phyloP scores from a whole-genome alignment of 2,113 vertebrate species.

The Alligator mississippiensis region DNA sequence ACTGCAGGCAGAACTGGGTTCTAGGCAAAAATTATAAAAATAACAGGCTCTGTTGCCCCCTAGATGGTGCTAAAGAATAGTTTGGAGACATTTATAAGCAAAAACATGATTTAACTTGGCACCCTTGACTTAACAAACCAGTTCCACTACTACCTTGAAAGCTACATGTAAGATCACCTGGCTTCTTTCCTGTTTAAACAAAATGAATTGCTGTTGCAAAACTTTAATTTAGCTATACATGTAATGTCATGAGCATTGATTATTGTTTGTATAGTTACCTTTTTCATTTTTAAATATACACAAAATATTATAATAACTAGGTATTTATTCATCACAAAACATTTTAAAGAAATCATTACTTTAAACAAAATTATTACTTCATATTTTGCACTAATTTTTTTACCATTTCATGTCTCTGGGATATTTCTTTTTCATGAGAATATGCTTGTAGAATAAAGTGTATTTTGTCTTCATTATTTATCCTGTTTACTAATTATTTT shows the following conservation, averaged over 20 bases:
- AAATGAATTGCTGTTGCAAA: background rate
- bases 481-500: constrained; percentile 6
- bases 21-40: background rate
- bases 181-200: background rate
- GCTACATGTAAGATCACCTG: background rate
- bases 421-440: background rate
- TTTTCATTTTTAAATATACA: background rate
- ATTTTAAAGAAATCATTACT: background rate
- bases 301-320: background rate
- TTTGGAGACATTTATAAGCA: constrained; percentile 18
- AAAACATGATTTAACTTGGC: constrained; percentile 34
- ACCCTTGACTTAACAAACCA: constrained; percentile 43
- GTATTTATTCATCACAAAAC: background rate
- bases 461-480: background rate
- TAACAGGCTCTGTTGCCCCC: background rate
- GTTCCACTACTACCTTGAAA: constrained; percentile 39
- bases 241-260: background rate
- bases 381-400: background rate
- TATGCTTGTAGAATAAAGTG: background rate
- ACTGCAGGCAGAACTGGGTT: background rate
- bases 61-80: background rate
- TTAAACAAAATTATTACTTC: background rate
- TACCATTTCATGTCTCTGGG: background rate
- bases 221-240: background rate
- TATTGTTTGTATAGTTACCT: background rate